phyloP scores from a whole-genome alignment of 2,797 vertebrate species.

The Leptatherina wallacei region DNA sequence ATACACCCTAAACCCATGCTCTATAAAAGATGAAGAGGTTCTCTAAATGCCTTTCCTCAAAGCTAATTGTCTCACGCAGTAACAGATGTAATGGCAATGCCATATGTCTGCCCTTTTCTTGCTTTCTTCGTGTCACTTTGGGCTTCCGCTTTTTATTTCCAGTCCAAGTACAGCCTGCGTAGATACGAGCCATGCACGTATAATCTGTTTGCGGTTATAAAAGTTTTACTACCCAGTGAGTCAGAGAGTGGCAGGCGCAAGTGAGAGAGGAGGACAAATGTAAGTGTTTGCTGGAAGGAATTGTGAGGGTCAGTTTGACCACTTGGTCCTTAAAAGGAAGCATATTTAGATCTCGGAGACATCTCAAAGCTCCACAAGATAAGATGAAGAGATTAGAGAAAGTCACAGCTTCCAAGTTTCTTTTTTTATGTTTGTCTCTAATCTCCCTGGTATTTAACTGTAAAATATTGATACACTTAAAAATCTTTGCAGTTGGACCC shows the following conservation, averaged over 20 bases:
- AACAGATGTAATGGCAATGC: slow-evolving; percentile 68
- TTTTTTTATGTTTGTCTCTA: background rate
- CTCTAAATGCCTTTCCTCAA: slow-evolving; percentile 63
- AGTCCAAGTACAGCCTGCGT: slow-evolving; percentile 38
- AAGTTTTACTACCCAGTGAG: slow-evolving; percentile 66
- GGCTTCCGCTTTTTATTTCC: slow-evolving; percentile 60
- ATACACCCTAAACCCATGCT: slow-evolving; percentile 24
- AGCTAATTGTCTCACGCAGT: slow-evolving; percentile 65
- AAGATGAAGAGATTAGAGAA: slow-evolving; percentile 26
- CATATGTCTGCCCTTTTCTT: slow-evolving; percentile 63
- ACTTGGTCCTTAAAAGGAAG: slow-evolving; percentile 64
- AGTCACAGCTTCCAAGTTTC: background rate
- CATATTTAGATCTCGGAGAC: slow-evolving; percentile 50
- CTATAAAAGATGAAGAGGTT: slow-evolving; percentile 63
- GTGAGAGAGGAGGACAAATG: slow-evolving; percentile 58
- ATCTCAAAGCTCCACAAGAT: slow-evolving; percentile 25
- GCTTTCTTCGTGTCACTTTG: slow-evolving; percentile 55
- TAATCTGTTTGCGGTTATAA: slow-evolving; percentile 68
- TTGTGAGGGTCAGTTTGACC: slow-evolving; percentile 63
- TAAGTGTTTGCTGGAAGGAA: slow-evolving; percentile 58
- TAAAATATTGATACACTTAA: background rate
- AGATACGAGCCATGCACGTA: slow-evolving; percentile 40
- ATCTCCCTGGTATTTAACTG: background rate
- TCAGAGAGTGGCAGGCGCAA: slow-evolving; percentile 46
- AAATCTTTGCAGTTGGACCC: background rate